Evolutionary conservation across 2,797 vertebrate species (phyloP), one percentile per base, ranked within the genome.

Genomic region (Tiaroga cobitis): DNA sequence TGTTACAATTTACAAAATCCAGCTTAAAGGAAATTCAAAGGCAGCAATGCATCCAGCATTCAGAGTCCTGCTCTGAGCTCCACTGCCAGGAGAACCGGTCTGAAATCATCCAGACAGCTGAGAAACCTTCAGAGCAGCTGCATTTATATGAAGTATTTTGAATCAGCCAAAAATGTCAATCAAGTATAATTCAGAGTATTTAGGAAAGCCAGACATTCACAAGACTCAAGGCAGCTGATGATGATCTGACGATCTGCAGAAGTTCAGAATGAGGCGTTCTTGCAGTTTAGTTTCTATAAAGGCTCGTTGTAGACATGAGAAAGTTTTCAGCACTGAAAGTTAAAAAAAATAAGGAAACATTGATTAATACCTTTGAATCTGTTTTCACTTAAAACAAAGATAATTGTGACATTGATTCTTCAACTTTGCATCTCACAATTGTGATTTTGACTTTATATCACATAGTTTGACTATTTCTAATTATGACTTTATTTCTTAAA

Each of bases 11-110:
- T 54, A 34, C 51, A 59, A 77, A 59, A 59, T 61, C 34, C 54
- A 77, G 34, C 15, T 77, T 61, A 59, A 59, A n/a, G 75, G 8
- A 59, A 77, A 59, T 39, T 59, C 51, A 77, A 77, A 77, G 75
- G 6, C 51, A 41, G 7, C 32, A n/a, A 34, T 21, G 37, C 56
- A 63, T 63, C 54, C 54, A 41, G 8, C 54, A 26, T 26, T 39
- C 74, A 59, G 51, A 59, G 49, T 76, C 34, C 37, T 1, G 13
- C 37, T 34, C 49, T 76, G 49, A 37, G 29, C 21, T 39, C 16
- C 13, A 26, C 37, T 16, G 37, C 34, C 34, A 19, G 37, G 43
- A 24, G 24, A 26, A 43, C 37, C 37, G 13, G 24, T 16, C 54
- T 77, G 74, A 77, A 39, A 39, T 77, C 51, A 59, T 59, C 11